These are phyloP conservation scores for Sorex fumeus DNA, from an alignment of 2,113 vertebrate genomes.

Conservation along the genomic window DNA sequence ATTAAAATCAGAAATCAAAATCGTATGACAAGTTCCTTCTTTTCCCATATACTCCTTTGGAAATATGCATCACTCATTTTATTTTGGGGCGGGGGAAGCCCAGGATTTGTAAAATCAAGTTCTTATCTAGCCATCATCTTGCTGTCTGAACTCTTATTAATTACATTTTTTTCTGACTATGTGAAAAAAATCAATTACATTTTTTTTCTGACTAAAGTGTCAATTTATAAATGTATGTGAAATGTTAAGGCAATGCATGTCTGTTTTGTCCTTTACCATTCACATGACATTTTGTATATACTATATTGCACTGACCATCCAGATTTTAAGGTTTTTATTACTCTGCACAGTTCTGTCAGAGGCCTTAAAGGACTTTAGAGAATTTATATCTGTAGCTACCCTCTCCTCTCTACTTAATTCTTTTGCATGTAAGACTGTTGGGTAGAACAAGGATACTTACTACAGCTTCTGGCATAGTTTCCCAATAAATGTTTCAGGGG, in stretches of 20 bases:
- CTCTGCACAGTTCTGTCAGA: neutral
- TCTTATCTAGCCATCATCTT: neutral
- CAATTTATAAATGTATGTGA: neutral
- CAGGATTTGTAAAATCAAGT: neutral
- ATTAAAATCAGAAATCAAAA: neutral
- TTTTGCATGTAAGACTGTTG: neutral
- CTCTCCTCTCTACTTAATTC: neutral
- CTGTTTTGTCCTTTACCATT: neutral
- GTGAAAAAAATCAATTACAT: too few species aligned
- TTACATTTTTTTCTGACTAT: neutral
- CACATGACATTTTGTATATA: neutral
- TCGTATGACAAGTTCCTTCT: neutral
- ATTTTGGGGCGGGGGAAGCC: neutral
- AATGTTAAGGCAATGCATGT: neutral
- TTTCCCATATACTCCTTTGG: neutral
- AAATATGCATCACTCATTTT: neutral
- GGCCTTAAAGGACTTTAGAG: neutral
- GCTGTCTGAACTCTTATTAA: neutral
- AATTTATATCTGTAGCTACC: neutral
- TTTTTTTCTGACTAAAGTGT: too few species aligned
- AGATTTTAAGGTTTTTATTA: neutral
- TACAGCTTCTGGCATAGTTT: neutral
- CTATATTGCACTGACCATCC: too few species aligned
- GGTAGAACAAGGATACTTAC: neutral
- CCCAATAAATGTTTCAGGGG: neutral